Base-by-base conservation (phyloP, 2,113 vertebrate species). In the Procavia capensis region DNA sequence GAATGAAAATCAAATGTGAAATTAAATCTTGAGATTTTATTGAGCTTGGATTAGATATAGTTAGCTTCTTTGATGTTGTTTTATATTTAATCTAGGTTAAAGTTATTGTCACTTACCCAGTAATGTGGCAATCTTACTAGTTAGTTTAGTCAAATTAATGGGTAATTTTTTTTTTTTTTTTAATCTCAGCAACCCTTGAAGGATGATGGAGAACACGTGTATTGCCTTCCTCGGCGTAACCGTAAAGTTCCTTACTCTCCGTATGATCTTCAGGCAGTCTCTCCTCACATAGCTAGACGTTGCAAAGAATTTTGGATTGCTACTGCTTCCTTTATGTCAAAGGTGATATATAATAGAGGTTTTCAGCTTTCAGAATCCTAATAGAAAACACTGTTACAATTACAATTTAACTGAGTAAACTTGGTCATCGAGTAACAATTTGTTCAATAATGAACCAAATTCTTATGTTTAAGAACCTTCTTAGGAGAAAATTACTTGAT, bases 201-300 rank as follows among this genome's bases (percentile, higher is more conserved):
- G 95, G 98, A 98, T 92, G 98, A 96, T 66, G 98, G 98, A 66
- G 98, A 98, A 68, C 98, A 98, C 94, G 24, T 98, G 54, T 98
- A 98, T 63, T 98, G 98, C 95, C 97, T 98, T 45, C 97, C 88
- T 81, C 95, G 75, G 75, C 87, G 94, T 80, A 94, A 97, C 57
- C 70, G 70, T 61, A 91, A 94, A 72, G 75, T 83, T 90, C 72
- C 93, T 24, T 97, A 96, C 76, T 98, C 98, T 89, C 97, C 97
- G 0, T 99, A 99, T 1, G 95, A 99, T 80, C 98, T 99, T 68
- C 98, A 97, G 41, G 95, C 96, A 13, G 98, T 98, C 66, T 98
- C 98, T 80, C 88, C 95, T 3, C 84, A 97, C 50, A 96, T n/a
- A 74, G 98, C 98, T 25, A 96, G 97, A 91, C 95, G 78, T 8